Percentiles rank a stretch among this genome's conserved stretches.
These are phyloP conservation scores for Eledone cirrhosa DNA, from an alignment of 2,888 invertebrate species.

Conservation along the genomic window DNA sequence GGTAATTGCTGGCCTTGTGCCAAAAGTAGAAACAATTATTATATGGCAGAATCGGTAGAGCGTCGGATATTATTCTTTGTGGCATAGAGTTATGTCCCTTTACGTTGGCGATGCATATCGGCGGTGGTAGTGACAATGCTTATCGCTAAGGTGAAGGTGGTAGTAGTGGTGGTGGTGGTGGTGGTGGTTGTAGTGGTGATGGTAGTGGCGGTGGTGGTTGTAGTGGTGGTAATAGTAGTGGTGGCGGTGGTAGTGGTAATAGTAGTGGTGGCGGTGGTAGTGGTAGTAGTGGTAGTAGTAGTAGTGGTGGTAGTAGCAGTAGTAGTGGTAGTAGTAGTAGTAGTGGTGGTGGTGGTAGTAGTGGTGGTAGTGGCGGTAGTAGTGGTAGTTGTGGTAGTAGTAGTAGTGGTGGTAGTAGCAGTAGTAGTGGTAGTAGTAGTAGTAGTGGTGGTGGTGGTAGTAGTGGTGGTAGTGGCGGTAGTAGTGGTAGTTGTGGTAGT, in stretches of 20 bases:
- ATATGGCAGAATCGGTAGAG: too few species aligned
- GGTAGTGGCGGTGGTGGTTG: background rate
- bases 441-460: background rate
- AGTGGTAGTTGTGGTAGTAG: background rate
- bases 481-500: too few species aligned
- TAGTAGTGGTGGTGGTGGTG: background rate
- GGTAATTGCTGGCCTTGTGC: too few species aligned
- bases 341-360: background rate
- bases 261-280: background rate
- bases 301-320: background rate
- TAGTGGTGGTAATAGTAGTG: constrained; percentile 7
- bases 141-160: background rate
- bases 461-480: background rate
- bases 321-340: background rate
- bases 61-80: too few species aligned
- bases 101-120: background rate
- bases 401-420: background rate
- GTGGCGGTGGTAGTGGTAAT: background rate
- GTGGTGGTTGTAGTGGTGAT: background rate
- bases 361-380: background rate
- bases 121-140: background rate
- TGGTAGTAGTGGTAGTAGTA: background rate
- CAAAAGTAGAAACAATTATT: too few species aligned
- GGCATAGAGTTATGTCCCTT: too few species aligned
- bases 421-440: constrained; percentile 8